A percentile compares a stretch with the other conserved stretches of the same genome.
These are phyloP conservation scores for Cacatua alba DNA, from an alignment of 2,113 vertebrate species.

Conservation along the genomic window DNA sequence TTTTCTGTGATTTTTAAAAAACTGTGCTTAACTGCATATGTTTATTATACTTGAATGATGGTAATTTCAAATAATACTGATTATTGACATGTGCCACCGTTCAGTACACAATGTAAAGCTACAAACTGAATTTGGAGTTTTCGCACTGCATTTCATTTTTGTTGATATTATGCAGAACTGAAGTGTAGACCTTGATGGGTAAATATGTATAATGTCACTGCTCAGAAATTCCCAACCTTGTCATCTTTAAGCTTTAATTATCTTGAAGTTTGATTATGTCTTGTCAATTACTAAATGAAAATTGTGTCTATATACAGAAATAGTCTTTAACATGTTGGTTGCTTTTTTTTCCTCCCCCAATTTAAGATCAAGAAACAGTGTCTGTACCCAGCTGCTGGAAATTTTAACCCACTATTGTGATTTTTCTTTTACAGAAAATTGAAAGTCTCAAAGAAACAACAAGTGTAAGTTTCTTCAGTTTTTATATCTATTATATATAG, in stretches of 20 bases:
- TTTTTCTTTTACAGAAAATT: constrained; percentile 86
- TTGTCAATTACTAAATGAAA: neutral
- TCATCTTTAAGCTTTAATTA: neutral
- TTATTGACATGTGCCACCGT: neutral
- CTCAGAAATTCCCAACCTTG: neutral
- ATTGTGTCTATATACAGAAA: neutral
- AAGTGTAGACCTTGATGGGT: neutral
- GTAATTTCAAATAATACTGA: neutral
- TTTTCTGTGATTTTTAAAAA: neutral
- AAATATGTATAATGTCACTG: neutral
- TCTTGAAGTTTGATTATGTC: neutral
- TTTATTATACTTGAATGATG: neutral
- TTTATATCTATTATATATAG: neutral
- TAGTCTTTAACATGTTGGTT: neutral
- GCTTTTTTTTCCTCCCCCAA: neutral
- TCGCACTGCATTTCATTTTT: neutral
- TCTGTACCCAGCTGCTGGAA: neutral
- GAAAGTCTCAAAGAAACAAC: constrained; percentile 96
- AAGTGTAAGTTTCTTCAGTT: constrained; percentile 86
- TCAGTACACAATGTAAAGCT: neutral
- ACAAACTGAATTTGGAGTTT: neutral
- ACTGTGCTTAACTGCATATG: neutral
- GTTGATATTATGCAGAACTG: neutral
- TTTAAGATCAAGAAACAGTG: neutral
- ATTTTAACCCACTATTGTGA: neutral